Evolutionary conservation across 2,888 invertebrate species (phyloP), one percentile per base, ranked within the genome.

Genomic region (Notodonta ziczac): DNA sequence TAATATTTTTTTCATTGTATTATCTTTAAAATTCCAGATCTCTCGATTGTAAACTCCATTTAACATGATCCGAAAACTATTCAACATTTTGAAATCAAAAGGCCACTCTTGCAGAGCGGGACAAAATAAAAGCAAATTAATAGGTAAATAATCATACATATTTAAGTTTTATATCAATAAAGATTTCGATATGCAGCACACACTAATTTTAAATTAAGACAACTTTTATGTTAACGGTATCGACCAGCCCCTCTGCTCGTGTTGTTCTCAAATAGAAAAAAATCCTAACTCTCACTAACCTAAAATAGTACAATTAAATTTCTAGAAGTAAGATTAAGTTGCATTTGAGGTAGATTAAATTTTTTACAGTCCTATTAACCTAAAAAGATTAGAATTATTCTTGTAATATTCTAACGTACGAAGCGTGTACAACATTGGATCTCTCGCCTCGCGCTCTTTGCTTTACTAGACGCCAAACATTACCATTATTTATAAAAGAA

Each of bases 281-380:
- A 82, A 83, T 78, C 74, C 80, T 82, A 86, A 79, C 74, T 80
- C 82, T 91, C 90, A 91, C 90, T 93, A 93, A 91, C 88, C 91
- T 93, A 93, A 89, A 50, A 79, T 87, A 89, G 81, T 90, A 75
- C 73, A 86, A 86, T 87, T 89, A 87, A 82, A 86, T 81, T 88
- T 86, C 90, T 93, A 91, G 81, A 84, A 86, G 80, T 89, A 90
- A 88, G 83, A 87, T 90, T 91, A 92, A 91, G 90, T 93, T 92
- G 85, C 82, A 82, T 87, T 90, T 93, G 93, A 93, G 93, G 93
- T 93, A 93, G 93, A 93, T 93, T 88, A 88, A 90, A 87, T 90
- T 93, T 92, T 93, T 93, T 92, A 93, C 89, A 93, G 86, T 90
- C 92, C 93, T 93, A 93, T 91, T 93, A 93, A 87, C 90, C 91